Conservation (phyloP, 2,888 invertebrate genomes). For the Hetaerina titia region DNA sequence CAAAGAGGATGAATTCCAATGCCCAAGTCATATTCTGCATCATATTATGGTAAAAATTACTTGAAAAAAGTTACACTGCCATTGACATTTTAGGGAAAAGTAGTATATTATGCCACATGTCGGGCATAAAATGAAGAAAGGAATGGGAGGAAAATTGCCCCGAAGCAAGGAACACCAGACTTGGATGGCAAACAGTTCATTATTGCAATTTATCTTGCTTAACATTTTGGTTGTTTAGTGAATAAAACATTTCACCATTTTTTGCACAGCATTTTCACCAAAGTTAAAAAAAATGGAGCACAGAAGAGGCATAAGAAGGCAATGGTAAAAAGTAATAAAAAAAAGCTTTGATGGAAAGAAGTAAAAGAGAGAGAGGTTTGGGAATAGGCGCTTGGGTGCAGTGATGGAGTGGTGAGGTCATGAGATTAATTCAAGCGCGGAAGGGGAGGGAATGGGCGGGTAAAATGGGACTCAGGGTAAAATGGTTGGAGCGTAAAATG, state of each 20-base stretch:
- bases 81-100: background rate
- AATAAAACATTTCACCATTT: conserved; percentile 3
- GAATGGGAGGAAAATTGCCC: background rate
- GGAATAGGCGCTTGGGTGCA: background rate
- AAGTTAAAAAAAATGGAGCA: background rate
- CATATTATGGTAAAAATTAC: no score
- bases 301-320: background rate
- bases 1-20: no score
- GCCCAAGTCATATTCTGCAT: no score
- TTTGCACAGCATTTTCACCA: background rate
- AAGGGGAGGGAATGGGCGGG: background rate
- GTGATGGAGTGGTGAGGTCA: conserved; percentile 6
- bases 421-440: background rate
- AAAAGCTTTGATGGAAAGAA: background rate
- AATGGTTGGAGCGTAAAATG: background rate
- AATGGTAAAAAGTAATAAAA: background rate
- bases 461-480: background rate
- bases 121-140: background rate
- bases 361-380: background rate
- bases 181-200: background rate
- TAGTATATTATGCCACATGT: background rate
- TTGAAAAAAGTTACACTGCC: no score
- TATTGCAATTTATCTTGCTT: conserved; percentile 36
- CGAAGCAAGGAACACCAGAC: background rate
- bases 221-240: conserved; percentile 32